phyloP scores from a whole-genome alignment of 2,113 vertebrate genomes.

The Rafetus swinhoei region DNA sequence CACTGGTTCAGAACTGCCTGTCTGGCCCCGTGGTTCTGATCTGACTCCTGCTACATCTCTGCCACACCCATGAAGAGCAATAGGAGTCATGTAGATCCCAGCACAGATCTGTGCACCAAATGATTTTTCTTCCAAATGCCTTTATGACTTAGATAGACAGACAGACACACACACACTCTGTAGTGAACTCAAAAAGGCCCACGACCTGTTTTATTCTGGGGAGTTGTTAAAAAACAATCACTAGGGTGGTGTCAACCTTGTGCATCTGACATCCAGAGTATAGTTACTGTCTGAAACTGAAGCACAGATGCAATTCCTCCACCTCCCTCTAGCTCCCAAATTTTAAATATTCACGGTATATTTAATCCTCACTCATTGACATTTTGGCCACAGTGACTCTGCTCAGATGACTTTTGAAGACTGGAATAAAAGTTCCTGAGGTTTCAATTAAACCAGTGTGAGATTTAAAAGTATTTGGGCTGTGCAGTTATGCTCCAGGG shows the following conservation, averaged over 20 bases:
- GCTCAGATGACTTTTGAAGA: rapidly evolving
- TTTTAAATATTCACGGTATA: background rate
- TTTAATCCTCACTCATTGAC: background rate
- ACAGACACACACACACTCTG: too few relatives aligned
- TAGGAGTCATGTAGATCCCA: too few relatives aligned
- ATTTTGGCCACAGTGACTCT: background rate
- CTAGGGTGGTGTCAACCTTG: background rate
- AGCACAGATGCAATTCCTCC: background rate
- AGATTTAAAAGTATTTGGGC: too few relatives aligned
- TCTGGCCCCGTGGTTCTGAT: too few relatives aligned
- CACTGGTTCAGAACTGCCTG: too few relatives aligned
- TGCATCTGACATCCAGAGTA: background rate
- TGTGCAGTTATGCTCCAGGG: too few relatives aligned
- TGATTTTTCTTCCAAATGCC: too few relatives aligned
- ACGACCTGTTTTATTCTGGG: background rate
- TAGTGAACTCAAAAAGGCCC: background rate
- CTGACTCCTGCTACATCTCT: too few relatives aligned
- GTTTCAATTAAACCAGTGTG: background rate
- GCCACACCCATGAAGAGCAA: too few relatives aligned
- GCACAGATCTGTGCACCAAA: too few relatives aligned
- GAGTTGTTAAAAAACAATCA: too few relatives aligned
- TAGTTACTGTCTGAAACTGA: background rate
- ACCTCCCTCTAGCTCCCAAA: background rate
- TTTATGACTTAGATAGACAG: too few relatives aligned
- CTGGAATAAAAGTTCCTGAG: background rate